phyloP scores from a whole-genome alignment of 2,888 invertebrate species.

The Drosophila borealis region DNA sequence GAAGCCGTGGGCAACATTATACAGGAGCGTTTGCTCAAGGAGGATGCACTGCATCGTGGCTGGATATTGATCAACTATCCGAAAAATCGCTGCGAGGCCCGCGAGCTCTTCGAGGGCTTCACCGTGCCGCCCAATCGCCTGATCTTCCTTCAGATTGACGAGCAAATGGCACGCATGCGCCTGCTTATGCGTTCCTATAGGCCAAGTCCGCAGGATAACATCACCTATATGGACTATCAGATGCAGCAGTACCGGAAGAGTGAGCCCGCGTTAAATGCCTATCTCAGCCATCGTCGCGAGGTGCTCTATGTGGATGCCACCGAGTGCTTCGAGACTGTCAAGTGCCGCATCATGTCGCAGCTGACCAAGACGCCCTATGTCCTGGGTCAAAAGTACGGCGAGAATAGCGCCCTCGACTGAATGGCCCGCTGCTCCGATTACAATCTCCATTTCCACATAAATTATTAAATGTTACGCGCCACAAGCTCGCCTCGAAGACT shows the following conservation, averaged over 20 bases:
- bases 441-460: slow-evolving; percentile 37
- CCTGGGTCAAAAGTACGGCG: slow-evolving; percentile 74
- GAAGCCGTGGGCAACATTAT: slow-evolving; percentile 71
- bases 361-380: slow-evolving; percentile 72
- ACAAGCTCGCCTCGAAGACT: slow-evolving; percentile 29
- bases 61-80: slow-evolving; percentile 88
- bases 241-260: slow-evolving; percentile 74
- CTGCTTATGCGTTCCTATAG: slow-evolving; percentile 57
- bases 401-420: slow-evolving; percentile 39
- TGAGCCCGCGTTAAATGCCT: slow-evolving; percentile 62
- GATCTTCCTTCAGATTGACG: slow-evolving; percentile 77
- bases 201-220: slow-evolving; percentile 64
- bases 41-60: slow-evolving; percentile 86
- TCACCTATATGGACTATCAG: slow-evolving; percentile 69
- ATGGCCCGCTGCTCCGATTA: slow-evolving; percentile 32
- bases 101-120: slow-evolving; percentile 85
- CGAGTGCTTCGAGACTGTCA: slow-evolving; percentile 63
- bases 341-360: slow-evolving; percentile 63
- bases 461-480: slow-evolving; percentile 35
- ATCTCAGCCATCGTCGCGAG: slow-evolving; percentile 73
- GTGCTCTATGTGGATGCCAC: slow-evolving; percentile 72
- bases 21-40: slow-evolving; percentile 75
- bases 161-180: slow-evolving; percentile 71
- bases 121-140: slow-evolving; percentile 87
- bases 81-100: slow-evolving; percentile 86